Conservation (phyloP, 2,113 vertebrate species). For the Centropus unirufus region DNA sequence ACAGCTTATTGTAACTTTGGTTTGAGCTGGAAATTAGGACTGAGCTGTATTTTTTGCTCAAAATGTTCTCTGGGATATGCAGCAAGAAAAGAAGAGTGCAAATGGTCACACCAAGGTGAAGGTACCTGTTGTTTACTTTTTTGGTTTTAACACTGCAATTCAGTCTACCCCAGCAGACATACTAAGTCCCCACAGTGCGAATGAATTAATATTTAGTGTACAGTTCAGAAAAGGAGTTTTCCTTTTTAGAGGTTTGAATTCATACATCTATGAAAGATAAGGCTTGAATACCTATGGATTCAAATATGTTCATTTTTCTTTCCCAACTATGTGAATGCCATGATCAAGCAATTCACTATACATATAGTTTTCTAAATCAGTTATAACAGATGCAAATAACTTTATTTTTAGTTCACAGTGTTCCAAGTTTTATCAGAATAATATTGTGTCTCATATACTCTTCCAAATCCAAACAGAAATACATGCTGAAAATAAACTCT, state of each 20-base stretch:
- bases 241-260: not conserved
- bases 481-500: not conserved
- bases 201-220: not conserved
- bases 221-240: not conserved
- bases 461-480: not conserved
- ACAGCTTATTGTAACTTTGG: not conserved
- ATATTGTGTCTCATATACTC: not conserved
- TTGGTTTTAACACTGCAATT: not conserved
- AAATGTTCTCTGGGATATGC: not conserved
- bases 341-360: not conserved
- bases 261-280: not conserved
- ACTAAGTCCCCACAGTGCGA: not conserved
- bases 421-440: constrained; percentile 20
- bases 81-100: not conserved
- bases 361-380: not conserved
- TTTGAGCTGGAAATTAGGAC: not conserved
- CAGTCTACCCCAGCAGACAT: not conserved
- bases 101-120: not conserved
- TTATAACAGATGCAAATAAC: not conserved
- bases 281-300: not conserved
- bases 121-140: not conserved
- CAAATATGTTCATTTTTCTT: not conserved
- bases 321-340: not conserved
- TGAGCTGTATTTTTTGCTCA: fast-evolving
- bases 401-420: not conserved